Evolutionary conservation across 2,113 vertebrate species (phyloP), one percentile per base, ranked within the genome.

Genomic region (Silurus asotus): DNA sequence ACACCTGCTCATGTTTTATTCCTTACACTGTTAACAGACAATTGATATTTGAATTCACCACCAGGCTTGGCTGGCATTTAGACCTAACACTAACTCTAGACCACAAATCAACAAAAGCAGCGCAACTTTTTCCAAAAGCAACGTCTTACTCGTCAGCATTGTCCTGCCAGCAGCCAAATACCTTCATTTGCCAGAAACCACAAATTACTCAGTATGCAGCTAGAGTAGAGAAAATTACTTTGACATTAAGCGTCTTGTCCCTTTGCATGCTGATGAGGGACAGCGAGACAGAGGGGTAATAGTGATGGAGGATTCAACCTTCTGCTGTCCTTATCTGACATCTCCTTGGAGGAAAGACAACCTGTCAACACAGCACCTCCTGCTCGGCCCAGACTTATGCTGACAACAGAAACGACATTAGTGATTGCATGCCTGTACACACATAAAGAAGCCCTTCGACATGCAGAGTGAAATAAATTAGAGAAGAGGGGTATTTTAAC

Each of bases 261-360:
- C 88, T 87, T 88, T 89, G 87, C 88, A 86, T 94, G 90, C 90
- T 93, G 90, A 93, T 93, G 93, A 93, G 85, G 87, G 84, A 81
- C 65, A 59, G 86, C 28, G 61, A 49, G 83, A 81, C 58, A 81
- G 83, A 78, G 85, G 48, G 90, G 92, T 93, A 88, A 88, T 90
- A 92, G 92, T 93, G 89, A 91, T 93, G 85, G 89, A 90, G 89
- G 78, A 92, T 90, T 93, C 92, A 93, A 92, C 91, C 91, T 91
- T 93, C 90, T 89, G 69, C 85, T 92, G 93, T 93, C 91, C 93
- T 93, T 93, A 92, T 93, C 92, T 93, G 89, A 86, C 90, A 89
- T 87, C 89, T 92, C 88, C 79, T 87, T 85, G 90, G 91, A 93
- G 91, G 91, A 93, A 87, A 82, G 90, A 89, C 85, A 88, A 62